These are phyloP conservation scores for Heliconius cydno DNA, from an alignment of 2,888 invertebrate species.

Conservation along the genomic window DNA sequence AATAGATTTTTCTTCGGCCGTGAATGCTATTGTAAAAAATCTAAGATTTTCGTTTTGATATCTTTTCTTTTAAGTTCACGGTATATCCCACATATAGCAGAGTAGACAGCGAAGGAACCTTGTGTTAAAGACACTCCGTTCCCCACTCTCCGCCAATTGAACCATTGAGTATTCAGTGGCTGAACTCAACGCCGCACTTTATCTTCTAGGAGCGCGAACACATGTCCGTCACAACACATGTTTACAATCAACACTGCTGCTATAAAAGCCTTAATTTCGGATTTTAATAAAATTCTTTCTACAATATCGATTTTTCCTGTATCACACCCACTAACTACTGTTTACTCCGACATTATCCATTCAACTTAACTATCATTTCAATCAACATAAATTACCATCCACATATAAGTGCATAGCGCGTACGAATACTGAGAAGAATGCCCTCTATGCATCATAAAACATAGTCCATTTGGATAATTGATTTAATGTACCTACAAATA, in stretches of 20 bases:
- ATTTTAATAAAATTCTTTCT: not conserved
- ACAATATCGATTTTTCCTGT: not conserved
- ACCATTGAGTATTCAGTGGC: too few relatives aligned
- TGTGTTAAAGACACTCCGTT: too few relatives aligned
- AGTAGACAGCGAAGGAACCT: too few relatives aligned
- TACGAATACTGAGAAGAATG: slow-evolving; percentile 30
- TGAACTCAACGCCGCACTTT: too few relatives aligned
- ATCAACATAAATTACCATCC: slow-evolving; percentile 30
- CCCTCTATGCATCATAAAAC: slow-evolving; percentile 18
- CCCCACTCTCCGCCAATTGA: too few relatives aligned
- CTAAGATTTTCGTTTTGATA: too few relatives aligned
- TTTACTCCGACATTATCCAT: not conserved
- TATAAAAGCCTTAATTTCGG: too few relatives aligned
- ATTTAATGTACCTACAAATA: slow-evolving; percentile 6
- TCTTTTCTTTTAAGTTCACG: too few relatives aligned
- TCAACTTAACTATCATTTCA: slow-evolving; percentile 20
- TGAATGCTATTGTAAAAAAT: not conserved
- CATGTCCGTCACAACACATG: too few relatives aligned
- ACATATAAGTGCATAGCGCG: slow-evolving; percentile 11
- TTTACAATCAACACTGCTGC: too few relatives aligned
- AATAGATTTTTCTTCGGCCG: not conserved
- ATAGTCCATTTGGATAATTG: slow-evolving; percentile 19
- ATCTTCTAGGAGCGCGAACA: too few relatives aligned
- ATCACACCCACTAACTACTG: not conserved
- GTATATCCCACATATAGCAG: too few relatives aligned